These are phyloP conservation scores for Hypomesus transpacificus DNA, from an alignment of 2,113 vertebrate genomes.

Conservation along the genomic window DNA sequence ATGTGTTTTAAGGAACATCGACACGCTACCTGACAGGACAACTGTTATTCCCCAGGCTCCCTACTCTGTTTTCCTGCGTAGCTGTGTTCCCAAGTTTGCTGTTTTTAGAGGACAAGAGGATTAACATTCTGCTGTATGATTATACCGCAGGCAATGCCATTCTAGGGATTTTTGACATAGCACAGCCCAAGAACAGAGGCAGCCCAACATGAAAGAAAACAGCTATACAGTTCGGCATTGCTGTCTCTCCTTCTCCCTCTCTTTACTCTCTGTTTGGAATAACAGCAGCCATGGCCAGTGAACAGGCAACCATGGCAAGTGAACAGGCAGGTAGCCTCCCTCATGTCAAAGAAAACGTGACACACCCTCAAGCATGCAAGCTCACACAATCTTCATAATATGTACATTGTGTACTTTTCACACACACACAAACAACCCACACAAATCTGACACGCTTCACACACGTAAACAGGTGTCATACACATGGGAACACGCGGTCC, in stretches of 20 bases:
- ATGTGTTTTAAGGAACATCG: too few relatives aligned
- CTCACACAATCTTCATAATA: background rate
- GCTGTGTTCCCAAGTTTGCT: background rate
- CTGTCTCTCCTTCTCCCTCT: background rate
- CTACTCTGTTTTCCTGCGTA: background rate
- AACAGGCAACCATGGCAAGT: background rate
- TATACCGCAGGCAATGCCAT: constrained; percentile 3
- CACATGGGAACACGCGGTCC: too few relatives aligned
- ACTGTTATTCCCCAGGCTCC: background rate
- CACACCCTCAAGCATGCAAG: background rate
- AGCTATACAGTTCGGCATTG: background rate
- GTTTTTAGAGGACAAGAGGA: constrained; percentile 9
- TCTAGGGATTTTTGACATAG: constrained; percentile 10
- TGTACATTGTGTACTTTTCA: background rate
- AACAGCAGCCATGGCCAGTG: background rate
- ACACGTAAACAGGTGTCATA: too few relatives aligned
- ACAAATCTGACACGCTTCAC: background rate
- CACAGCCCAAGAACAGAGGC: background rate
- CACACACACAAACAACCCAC: background rate
- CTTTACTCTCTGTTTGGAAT: background rate
- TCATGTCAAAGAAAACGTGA: background rate
- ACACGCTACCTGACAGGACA: too few relatives aligned
- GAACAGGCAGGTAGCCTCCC: background rate
- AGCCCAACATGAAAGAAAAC: background rate
- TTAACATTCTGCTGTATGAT: constrained; percentile 19